Conservation (phyloP, 2,113 vertebrate genomes). For the Pterocles burchelli region DNA sequence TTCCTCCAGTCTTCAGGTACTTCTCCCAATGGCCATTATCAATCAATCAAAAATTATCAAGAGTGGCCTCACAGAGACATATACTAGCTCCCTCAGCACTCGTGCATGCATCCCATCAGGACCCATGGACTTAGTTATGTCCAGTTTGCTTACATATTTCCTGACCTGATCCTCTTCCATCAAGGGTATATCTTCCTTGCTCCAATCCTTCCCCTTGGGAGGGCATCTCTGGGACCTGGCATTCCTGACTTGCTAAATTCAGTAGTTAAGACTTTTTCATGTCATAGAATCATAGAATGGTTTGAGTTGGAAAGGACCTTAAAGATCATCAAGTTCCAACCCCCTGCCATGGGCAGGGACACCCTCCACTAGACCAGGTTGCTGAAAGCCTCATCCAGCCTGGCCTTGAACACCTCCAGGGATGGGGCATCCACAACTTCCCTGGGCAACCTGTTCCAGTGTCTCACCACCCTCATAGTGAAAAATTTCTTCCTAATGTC, state of each 20-base stretch:
- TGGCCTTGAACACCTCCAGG: too few species aligned
- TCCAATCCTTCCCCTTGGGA: neutral
- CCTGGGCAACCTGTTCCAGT: too few species aligned
- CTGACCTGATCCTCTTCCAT: neutral
- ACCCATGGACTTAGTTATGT: neutral
- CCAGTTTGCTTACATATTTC: neutral
- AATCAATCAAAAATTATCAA: neutral
- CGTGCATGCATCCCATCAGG: neutral
- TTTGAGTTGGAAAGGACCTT: too few species aligned
- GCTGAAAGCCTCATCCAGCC: too few species aligned
- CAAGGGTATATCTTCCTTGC: neutral
- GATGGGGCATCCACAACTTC: too few species aligned
- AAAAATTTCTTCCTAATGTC: too few species aligned
- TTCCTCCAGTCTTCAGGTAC: neutral
- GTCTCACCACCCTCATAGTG: too few species aligned
- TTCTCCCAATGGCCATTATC: neutral
- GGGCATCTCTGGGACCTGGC: neutral
- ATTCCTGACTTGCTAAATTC: neutral
- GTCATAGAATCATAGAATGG: too few species aligned
- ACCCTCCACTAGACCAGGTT: too few species aligned
- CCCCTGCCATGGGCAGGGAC: too few species aligned
- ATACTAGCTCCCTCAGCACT: neutral
- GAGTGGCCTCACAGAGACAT: neutral
- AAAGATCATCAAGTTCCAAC: too few species aligned
- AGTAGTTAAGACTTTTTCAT: neutral